Conservation (phyloP, 2,797 vertebrate species). For the Coregonus ussuriensis region DNA sequence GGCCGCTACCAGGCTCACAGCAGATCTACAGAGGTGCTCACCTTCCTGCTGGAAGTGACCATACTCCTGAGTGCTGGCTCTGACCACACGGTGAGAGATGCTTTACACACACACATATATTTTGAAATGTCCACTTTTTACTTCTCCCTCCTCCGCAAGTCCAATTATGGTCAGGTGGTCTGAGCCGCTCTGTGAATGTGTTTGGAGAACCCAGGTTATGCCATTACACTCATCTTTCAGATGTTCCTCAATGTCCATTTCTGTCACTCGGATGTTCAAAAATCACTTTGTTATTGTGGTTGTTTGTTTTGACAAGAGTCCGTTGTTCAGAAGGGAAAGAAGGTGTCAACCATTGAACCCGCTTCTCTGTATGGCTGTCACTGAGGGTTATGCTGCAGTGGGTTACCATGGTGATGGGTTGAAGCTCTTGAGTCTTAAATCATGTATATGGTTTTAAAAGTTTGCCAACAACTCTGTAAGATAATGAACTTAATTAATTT, state of each 20-base stretch:
- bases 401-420: slow-evolving; percentile 80
- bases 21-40: slow-evolving; percentile 63
- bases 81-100: slow-evolving; percentile 77
- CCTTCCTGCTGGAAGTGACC: slow-evolving; percentile 73
- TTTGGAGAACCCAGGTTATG: slow-evolving; percentile 65
- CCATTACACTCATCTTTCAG: not conserved
- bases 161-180: slow-evolving; percentile 84
- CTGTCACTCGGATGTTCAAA: not conserved
- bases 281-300: not conserved
- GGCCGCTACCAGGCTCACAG: slow-evolving; percentile 80
- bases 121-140: not conserved
- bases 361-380: slow-evolving; percentile 78
- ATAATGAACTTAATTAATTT: not conserved
- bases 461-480: not conserved
- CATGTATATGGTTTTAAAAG: slow-evolving; percentile 58
- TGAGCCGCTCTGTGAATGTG: slow-evolving; percentile 68
- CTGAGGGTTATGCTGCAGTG: slow-evolving; percentile 68
- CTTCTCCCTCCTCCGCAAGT: slow-evolving; percentile 66
- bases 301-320: not conserved
- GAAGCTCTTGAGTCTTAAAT: slow-evolving; percentile 71
- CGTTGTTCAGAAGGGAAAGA: slow-evolving; percentile 52
- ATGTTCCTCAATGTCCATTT: not conserved
- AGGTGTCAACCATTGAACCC: slow-evolving; percentile 26
- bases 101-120: not conserved
- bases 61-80: slow-evolving; percentile 80